Conservation (phyloP, 2,113 vertebrate genomes). For the Nicator chloris region DNA sequence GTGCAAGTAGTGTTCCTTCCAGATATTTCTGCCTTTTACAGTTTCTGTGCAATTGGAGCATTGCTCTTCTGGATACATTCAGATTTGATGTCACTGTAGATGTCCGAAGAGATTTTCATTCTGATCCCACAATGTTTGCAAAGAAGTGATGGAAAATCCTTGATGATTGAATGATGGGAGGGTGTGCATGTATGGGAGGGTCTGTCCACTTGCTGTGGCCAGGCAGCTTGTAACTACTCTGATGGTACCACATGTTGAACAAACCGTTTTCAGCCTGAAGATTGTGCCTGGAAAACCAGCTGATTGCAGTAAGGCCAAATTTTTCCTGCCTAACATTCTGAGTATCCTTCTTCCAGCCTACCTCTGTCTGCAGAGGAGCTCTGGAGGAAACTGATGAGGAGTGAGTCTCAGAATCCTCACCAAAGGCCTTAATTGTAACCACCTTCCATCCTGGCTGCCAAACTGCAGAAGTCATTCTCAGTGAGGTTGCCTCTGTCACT, state of each 20-base stretch:
- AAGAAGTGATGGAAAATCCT: neutral
- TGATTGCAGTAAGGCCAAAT: neutral
- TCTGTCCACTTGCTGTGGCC: neutral
- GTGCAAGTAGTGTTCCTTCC: neutral
- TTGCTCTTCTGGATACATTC: neutral
- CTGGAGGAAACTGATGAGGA: neutral
- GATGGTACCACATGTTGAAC: neutral
- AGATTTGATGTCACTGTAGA: neutral
- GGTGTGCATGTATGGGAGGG: neutral
- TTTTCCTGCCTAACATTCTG: neutral
- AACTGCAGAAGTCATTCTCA: neutral
- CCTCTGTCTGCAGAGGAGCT: neutral
- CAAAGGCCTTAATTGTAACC: neutral
- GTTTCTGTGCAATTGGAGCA: neutral
- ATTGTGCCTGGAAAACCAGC: neutral
- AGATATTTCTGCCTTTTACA: neutral
- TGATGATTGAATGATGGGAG: neutral
- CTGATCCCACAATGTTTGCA: neutral
- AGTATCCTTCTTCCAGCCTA: neutral
- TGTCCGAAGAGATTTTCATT: neutral
- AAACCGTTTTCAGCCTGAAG: neutral
- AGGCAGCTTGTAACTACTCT: neutral
- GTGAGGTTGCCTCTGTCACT: neutral
- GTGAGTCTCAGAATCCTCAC: neutral
- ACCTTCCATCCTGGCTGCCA: neutral